Percentiles rank a stretch among this genome's conserved stretches.
Conservation (phyloP, 2,888 invertebrate genomes). For the Nemapogon koenigi region DNA sequence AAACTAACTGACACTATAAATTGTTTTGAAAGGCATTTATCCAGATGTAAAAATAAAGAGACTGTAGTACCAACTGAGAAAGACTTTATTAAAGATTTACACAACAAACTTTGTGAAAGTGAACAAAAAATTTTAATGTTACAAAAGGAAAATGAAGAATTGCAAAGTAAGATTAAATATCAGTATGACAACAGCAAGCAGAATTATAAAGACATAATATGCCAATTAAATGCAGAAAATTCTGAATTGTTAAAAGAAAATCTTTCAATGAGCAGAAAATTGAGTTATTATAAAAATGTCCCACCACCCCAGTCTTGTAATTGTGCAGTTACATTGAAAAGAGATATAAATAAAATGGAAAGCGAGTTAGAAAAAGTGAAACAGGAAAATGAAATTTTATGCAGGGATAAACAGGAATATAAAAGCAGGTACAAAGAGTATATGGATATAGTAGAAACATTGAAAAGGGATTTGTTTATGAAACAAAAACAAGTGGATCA, state of each 20-base stretch:
- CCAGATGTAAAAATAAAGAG: slow-evolving; percentile 27
- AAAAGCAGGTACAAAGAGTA: slow-evolving; percentile 41
- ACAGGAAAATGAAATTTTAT: slow-evolving; percentile 34
- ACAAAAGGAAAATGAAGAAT: slow-evolving; percentile 52
- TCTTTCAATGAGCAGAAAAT: slow-evolving; percentile 39
- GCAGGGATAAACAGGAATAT: slow-evolving; percentile 50
- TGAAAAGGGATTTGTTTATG: slow-evolving; percentile 43
- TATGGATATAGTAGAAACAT: slow-evolving; percentile 38
- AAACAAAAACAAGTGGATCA: slow-evolving; percentile 50
- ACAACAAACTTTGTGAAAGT: slow-evolving; percentile 50
- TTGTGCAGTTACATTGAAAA: slow-evolving; percentile 28
- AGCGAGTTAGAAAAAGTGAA: slow-evolving; percentile 35
- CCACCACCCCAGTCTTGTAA: slow-evolving; percentile 27
- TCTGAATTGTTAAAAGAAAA: slow-evolving; percentile 51
- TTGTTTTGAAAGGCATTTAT: slow-evolving; percentile 38
- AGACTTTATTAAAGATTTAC: slow-evolving; percentile 42
- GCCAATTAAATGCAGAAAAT: slow-evolving; percentile 50
- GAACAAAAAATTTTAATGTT: slow-evolving; percentile 54
- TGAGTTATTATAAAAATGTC: slow-evolving; percentile 39
- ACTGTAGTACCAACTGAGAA: slow-evolving; percentile 25
- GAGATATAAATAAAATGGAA: slow-evolving; percentile 34
- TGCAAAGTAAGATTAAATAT: slow-evolving; percentile 27
- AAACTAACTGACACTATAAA: slow-evolving; percentile 42
- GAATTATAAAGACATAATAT: slow-evolving; percentile 48
- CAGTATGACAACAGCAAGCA: slow-evolving; percentile 32